Percentiles rank a stretch among this genome's conserved stretches.
Evolutionary conservation across 2,797 vertebrate genomes (phyloP).

Genomic region (Apogon talboti): DNA sequence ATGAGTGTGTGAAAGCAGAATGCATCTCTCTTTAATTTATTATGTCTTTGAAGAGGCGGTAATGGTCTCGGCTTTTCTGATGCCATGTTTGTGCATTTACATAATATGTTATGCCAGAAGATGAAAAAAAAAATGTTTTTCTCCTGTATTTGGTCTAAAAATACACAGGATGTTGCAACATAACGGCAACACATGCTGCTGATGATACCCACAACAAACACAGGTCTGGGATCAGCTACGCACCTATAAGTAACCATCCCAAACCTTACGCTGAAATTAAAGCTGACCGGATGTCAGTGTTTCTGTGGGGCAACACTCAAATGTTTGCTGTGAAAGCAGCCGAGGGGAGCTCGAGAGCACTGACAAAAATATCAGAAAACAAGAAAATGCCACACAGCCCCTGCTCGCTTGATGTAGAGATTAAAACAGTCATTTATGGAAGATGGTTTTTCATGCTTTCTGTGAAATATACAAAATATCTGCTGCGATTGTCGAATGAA

Average conservation of each 20-base stretch:
- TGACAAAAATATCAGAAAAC: slow-evolving; percentile 36
- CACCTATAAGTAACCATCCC: slow-evolving; percentile 46
- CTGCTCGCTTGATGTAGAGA: slow-evolving; percentile 18
- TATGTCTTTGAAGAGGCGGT: slow-evolving; percentile 69
- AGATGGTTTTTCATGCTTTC: slow-evolving; percentile 10
- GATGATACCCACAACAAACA: slow-evolving; percentile 59
- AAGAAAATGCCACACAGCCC: slow-evolving; percentile 22
- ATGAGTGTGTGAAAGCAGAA: slow-evolving; percentile 38
- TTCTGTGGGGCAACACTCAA: not conserved
- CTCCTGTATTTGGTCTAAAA: slow-evolving; percentile 63
- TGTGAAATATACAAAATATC: slow-evolving; percentile 31
- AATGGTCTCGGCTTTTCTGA: slow-evolving; percentile 62
- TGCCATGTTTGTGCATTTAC: slow-evolving; percentile 64
- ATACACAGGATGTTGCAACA: slow-evolving; percentile 83
- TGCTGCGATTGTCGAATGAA: slow-evolving; percentile 24
- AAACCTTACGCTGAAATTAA: slow-evolving; percentile 16
- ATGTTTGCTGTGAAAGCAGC: slow-evolving; percentile 35
- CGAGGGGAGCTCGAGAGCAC: slow-evolving; percentile 21
- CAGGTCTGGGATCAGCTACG: slow-evolving; percentile 47
- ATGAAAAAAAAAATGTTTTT: slow-evolving; percentile 50
- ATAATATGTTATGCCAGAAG: slow-evolving; percentile 64
- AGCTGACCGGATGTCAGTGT: slow-evolving; percentile 52
- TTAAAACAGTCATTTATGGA: slow-evolving; percentile 45
- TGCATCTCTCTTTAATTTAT: slow-evolving; percentile 50
- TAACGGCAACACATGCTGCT: slow-evolving; percentile 73